Base-by-base conservation (phyloP, 2,888 invertebrate species). In the Spisula subtruncata region DNA sequence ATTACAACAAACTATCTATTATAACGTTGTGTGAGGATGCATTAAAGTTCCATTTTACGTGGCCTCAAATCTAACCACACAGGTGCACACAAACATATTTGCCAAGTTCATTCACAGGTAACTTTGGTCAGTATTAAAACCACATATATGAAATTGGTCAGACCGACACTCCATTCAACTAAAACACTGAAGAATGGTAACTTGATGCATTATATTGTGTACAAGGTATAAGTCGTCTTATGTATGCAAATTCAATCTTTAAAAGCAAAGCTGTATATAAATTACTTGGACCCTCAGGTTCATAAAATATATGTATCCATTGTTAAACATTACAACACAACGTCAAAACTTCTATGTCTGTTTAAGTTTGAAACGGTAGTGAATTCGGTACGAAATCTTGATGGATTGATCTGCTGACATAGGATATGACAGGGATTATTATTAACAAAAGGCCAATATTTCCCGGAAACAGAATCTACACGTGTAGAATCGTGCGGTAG, bases 1-100 rank as follows among this genome's bases (percentile, higher is more conserved):
- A 75, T 75, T n/a, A 35, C 32, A 32, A 32, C 75, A 75, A 35
- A 75, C 75, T 35, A 35, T 75, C 75, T 35, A 75, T 75, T 75
- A 75, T 25, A 35, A 14, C n/a, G 20, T 75, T 75, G 32, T 75
- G 29, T 32, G 29, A 35, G 25, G 32, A 75, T 35, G 35, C 75
- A 35, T 75, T 35, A 75, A 18, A 32, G 35, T 35, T 18, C 29
- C 29, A 35, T 35, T 75, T 35, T 32, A 75, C 75, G 75, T 75
- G n/a, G 75, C 75, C 18, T 75, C 35, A 75, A 35, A 75, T 32
- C 35, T 75, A 35, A 75, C 75, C 14, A 75, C n/a, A n/a, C 75
- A 75, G 75, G 75, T 75, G 75, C 35, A 75, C 60, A 66, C 6
- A 25, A 66, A 25, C 35, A 35, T 75, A 29, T 75, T 32, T 75